Conservation (phyloP, 2,797 vertebrate species). For the Anguilla megastoma region DNA sequence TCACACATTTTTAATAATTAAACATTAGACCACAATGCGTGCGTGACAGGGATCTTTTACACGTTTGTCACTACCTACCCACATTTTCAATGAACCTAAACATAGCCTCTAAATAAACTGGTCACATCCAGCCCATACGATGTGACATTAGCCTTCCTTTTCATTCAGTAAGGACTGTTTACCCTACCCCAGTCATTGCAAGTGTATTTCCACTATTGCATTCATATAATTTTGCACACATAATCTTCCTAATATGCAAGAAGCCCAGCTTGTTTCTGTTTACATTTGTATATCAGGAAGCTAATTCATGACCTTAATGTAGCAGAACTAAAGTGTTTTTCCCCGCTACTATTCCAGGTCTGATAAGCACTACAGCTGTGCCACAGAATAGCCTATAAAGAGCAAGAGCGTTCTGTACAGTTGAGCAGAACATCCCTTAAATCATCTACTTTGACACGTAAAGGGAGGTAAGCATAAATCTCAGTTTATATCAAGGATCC, state of each 20-base stretch:
- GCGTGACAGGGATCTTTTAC: not conserved
- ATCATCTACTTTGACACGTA: not conserved
- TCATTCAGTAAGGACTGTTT: not conserved
- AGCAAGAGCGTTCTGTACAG: not conserved
- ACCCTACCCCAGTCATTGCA: not conserved
- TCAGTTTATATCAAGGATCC: not conserved
- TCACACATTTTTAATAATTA: not conserved
- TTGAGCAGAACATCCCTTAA: not conserved
- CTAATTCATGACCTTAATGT: constrained; percentile 59
- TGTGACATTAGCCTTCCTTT: not conserved
- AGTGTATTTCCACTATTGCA: not conserved
- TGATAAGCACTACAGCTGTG: constrained; percentile 37
- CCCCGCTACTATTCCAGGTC: constrained; percentile 27
- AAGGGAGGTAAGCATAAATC: constrained; percentile 29
- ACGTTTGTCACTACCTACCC: not conserved
- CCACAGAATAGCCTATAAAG: constrained; percentile 38
- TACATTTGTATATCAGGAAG: constrained; percentile 43
- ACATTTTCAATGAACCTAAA: not conserved
- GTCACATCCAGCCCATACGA: not conserved
- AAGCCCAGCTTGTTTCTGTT: constrained; percentile 49
- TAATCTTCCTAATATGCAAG: not conserved
- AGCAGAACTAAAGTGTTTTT: constrained; percentile 60
- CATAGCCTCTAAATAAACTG: not conserved
- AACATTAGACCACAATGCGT: not conserved
- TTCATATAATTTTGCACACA: not conserved